phyloP scores from a whole-genome alignment of 2,888 invertebrate genomes.

The Hanleya hanleyi region DNA sequence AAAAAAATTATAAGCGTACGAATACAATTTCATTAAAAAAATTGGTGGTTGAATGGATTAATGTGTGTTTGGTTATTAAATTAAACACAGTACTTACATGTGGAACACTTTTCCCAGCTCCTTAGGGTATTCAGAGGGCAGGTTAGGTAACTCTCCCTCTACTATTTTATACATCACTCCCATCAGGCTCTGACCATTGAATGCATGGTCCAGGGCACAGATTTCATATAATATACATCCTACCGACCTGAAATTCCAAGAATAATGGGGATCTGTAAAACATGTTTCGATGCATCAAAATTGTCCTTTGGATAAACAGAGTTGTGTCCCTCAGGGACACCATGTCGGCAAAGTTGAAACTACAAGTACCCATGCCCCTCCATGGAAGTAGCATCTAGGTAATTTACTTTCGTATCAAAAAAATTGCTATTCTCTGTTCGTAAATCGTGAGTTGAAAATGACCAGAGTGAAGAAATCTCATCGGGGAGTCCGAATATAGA shows the following conservation, averaged over 20 bases:
- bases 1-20: not conserved
- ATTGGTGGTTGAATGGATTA: not conserved
- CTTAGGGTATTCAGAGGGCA: slow-evolving; percentile 66
- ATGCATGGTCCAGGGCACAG: slow-evolving; percentile 71
- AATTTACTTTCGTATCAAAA: too few species aligned
- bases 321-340: too few species aligned
- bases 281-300: too few species aligned
- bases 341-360: too few species aligned
- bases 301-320: too few species aligned
- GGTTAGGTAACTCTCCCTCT: slow-evolving; percentile 67
- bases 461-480: too few species aligned
- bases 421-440: too few species aligned
- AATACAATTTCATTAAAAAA: not conserved
- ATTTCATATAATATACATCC: slow-evolving; percentile 73
- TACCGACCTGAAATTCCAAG: slow-evolving; percentile 74
- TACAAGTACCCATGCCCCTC: too few species aligned
- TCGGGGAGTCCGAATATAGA: too few species aligned
- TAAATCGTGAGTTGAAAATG: too few species aligned
- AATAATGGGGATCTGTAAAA: too few species aligned
- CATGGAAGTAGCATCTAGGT: too few species aligned
- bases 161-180: slow-evolving; percentile 74
- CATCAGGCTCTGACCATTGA: slow-evolving; percentile 72
- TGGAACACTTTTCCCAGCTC: slow-evolving; percentile 67
- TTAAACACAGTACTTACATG: slow-evolving; percentile 51
- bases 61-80: not conserved